Evolutionary conservation across 2,797 vertebrate species (phyloP).

Genomic region (Menidia menidia): DNA sequence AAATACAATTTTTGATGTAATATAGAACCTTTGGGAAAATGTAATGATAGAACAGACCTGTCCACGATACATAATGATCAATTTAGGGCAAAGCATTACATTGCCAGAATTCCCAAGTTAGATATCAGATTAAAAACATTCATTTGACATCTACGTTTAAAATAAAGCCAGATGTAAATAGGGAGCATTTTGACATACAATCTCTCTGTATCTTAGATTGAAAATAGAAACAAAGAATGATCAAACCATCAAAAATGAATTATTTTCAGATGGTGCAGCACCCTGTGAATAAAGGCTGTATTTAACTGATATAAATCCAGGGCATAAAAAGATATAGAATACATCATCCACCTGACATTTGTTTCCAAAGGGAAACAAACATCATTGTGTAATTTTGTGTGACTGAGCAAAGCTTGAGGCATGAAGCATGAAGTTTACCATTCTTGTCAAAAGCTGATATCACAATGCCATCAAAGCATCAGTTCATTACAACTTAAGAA

Average conservation of each 20-base stretch:
- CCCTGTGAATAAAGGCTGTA: no score
- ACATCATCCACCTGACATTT: no score
- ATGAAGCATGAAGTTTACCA: background rate
- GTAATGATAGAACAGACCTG: background rate
- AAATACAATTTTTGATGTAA: background rate
- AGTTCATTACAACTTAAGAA: conserved; percentile 37
- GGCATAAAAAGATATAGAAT: no score
- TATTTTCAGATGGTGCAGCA: no score
- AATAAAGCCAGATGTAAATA: background rate
- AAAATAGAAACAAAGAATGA: no score
- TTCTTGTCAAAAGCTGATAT: background rate
- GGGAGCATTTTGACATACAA: background rate
- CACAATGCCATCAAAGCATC: background rate
- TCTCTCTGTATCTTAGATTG: no score
- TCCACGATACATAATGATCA: background rate
- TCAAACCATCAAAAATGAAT: no score
- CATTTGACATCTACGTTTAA: background rate
- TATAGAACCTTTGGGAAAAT: background rate
- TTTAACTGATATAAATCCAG: no score
- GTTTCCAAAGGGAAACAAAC: background rate
- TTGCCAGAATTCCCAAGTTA: background rate
- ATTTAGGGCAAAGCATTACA: background rate
- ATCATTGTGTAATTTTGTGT: background rate
- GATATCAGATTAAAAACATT: no score
- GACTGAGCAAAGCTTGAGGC: background rate